These are phyloP conservation scores for Portunus trituberculatus DNA, from an alignment of 1,140 invertebrate genomes.

Conservation along the genomic window DNA sequence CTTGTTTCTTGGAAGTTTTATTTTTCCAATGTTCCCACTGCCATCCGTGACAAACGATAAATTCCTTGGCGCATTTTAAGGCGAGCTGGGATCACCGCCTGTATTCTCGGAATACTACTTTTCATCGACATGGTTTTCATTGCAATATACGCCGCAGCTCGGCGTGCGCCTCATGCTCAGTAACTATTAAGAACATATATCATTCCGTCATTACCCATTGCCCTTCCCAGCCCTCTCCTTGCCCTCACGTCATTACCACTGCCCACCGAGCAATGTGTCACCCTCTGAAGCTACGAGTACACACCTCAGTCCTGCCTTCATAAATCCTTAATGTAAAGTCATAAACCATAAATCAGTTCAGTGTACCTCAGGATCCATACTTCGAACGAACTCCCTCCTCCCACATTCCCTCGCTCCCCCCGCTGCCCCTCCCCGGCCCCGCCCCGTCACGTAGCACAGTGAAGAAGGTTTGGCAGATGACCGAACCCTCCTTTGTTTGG, in stretches of 20 bases:
- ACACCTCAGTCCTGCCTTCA: neutral
- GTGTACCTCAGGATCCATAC: conserved; percentile 1
- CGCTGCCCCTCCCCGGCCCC: neutral
- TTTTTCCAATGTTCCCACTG: no score
- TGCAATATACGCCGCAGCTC: no score
- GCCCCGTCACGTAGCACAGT: neutral
- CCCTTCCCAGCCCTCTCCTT: neutral
- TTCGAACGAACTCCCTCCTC: neutral
- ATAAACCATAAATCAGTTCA: conserved; percentile 22
- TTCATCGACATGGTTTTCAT: no score
- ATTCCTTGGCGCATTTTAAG: no score
- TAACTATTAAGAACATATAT: no score
- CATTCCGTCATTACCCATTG: neutral
- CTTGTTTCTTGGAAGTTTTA: no score
- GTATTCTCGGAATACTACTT: no score
- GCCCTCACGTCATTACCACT: neutral
- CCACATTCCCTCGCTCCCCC: neutral
- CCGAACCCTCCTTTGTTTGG: neutral
- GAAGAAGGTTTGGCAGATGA: neutral
- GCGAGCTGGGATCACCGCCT: no score
- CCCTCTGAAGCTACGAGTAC: neutral
- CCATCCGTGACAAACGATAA: no score
- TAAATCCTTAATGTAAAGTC: conserved; percentile 24
- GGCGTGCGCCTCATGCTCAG: no score
- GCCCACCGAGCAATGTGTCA: neutral